phyloP scores from a whole-genome alignment of 2,113 vertebrate genomes.

The Eolophus roseicapilla region DNA sequence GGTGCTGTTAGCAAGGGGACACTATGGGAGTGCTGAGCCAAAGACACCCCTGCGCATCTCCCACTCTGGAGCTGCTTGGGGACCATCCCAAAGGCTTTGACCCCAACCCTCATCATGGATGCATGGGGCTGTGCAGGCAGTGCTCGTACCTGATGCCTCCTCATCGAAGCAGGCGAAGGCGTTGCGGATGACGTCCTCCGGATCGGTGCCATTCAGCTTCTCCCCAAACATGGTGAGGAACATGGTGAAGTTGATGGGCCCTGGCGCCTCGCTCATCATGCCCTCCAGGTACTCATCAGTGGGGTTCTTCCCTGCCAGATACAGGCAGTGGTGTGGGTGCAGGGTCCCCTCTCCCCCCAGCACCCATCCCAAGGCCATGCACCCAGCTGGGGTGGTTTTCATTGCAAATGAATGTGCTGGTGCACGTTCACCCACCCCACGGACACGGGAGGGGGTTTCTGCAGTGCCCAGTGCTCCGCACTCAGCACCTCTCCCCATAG shows the following conservation, averaged over 20 bases:
- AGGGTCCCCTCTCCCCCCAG: not conserved
- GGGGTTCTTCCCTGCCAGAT: slow-evolving; percentile 91
- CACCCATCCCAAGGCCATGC: rapidly evolving
- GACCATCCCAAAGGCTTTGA: not conserved
- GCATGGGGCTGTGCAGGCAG: not conserved
- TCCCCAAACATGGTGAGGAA: slow-evolving; percentile 99
- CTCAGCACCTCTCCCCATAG: not conserved
- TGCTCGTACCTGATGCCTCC: slow-evolving; percentile 85
- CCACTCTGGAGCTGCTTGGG: not conserved
- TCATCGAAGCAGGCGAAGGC: slow-evolving; percentile 98
- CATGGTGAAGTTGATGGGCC: slow-evolving; percentile 99
- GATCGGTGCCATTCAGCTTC: slow-evolving; percentile 95
- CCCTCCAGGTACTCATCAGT: slow-evolving; percentile 96
- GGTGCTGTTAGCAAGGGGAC: not conserved
- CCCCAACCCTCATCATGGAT: not conserved
- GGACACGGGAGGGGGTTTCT: not conserved
- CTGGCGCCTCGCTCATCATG: slow-evolving; percentile 98
- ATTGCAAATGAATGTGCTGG: not conserved
- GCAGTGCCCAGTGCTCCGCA: not conserved
- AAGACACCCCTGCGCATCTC: not conserved
- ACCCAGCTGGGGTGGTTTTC: too few species aligned
- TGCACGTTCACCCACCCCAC: rapidly evolving
- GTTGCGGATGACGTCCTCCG: slow-evolving; percentile 96
- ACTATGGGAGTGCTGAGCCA: not conserved
- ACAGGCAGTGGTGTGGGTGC: not conserved